Base-by-base conservation (phyloP, 2,797 vertebrate species). In the Coregonus suidteri region DNA sequence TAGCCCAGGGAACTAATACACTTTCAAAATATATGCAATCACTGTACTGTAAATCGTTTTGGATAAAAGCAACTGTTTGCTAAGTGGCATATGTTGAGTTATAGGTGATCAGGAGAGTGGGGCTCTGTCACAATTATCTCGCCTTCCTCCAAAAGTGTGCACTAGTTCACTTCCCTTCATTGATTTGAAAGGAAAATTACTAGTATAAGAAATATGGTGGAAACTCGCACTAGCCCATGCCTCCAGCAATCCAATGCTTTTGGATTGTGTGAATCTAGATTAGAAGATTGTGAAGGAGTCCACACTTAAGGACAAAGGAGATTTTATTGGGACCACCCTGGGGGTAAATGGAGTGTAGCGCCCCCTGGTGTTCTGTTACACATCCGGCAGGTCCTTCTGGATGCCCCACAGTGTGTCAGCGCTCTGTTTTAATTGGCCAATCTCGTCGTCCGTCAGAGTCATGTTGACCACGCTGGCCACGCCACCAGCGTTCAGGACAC, bases 301-400 rank as follows among this genome's bases (percentile, higher is more conserved):
- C 25, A 64, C 59, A 64, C 20, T 30, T 64, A 1, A 11, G 59
- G 25, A 25, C 7, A n/a, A 64, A 25, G 20, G n/a, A 64, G 7
- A 64, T 20, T 3, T 20, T n/a, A 6, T 64, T 64, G n/a, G 1
- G 59, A 62, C 3, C 59, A 59, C 0, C 54, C 6, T n/a, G 7
- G 31, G 69, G 67, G 37, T 35, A 16, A 31, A 13, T 37, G 15
- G 25, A 76, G 71, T 74, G 72, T 16, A 14, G 47, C n/a, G 41
- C 80, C 84, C 81, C 56, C 84, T 83, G 35, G 31, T 73, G 88
- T 35, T 31, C 18, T 4, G 74, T 95, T 93, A 98, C 84, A 99
- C 87, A 79, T 99, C 96, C 83, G 96, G 96, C 2, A 99, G 91
- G 86, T 98, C 97, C 82, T 96, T 98, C 93, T 99, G 98, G 92